Percentiles rank a stretch among this genome's conserved stretches.
phyloP scores from a whole-genome alignment of 2,888 invertebrate species.

The Hypena proboscidalis region DNA sequence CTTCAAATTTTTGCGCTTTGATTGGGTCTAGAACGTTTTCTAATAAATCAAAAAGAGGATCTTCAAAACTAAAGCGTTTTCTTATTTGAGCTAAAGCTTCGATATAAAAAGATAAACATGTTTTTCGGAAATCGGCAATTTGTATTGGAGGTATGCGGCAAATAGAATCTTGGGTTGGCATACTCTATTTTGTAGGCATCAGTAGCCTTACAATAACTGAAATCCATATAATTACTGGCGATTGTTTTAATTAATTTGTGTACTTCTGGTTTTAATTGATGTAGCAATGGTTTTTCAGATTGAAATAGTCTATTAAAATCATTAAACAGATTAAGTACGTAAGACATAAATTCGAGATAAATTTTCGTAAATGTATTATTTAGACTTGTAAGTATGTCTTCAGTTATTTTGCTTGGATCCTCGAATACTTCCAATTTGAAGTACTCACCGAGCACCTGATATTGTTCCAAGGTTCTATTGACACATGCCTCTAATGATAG shows the following conservation, averaged over 20 bases:
- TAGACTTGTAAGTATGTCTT: neutral
- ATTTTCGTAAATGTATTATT: neutral
- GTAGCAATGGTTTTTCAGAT: constrained; percentile 5
- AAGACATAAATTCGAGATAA: constrained; percentile 7
- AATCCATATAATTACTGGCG: constrained; percentile 1
- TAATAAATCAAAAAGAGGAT: neutral
- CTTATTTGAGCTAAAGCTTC: neutral
- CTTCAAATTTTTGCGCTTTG: neutral
- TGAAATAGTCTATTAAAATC: constrained; percentile 9
- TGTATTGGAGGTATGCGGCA: constrained; percentile 1
- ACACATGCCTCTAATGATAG: constrained; percentile 1
- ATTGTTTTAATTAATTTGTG: constrained; percentile 8
- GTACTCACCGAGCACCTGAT: constrained; percentile 2
- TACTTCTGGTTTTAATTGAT: constrained; percentile 5
- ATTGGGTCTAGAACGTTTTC: neutral
- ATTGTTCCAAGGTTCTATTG: constrained; percentile 7
- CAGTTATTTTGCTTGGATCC: constrained; percentile 10
- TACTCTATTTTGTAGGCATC: constrained; percentile 11
- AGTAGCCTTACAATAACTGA: neutral
- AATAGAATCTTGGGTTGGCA: constrained; percentile 7
- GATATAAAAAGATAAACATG: neutral
- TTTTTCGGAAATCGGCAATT: neutral
- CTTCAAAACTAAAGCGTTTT: neutral
- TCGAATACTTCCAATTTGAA: constrained; percentile 8
- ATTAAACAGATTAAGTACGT: neutral